Evolutionary conservation across 2,888 invertebrate genomes (phyloP).

Genomic region (Agrotis ipsilon): DNA sequence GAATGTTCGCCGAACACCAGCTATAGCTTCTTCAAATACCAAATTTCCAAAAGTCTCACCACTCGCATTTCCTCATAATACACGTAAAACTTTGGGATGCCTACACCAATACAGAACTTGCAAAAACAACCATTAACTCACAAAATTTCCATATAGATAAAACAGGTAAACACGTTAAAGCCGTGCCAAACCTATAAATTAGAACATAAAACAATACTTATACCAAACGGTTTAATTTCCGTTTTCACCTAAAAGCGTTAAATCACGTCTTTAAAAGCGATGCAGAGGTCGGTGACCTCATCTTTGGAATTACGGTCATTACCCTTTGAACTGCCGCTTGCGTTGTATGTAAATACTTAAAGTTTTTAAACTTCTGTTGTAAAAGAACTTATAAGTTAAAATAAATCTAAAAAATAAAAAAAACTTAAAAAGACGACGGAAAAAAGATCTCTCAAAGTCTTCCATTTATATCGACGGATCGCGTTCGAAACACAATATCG

Average conservation of each 20-base stretch:
- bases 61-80: too few relatives aligned
- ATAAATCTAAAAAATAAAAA: too few relatives aligned
- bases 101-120: background rate
- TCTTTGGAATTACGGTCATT: conserved; percentile 1
- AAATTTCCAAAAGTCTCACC: too few relatives aligned
- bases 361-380: background rate
- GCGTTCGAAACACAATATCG: too few relatives aligned
- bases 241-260: conserved; percentile 35
- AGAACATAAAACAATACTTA: conserved; percentile 45
- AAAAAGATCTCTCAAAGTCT: too few relatives aligned
- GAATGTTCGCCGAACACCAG: too few relatives aligned
- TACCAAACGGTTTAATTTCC: conserved; percentile 48
- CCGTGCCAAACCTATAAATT: conserved; percentile 27
- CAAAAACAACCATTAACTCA: conserved; percentile 11
- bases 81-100: background rate
- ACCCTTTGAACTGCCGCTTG: background rate
- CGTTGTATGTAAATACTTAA: background rate
- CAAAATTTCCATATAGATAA: conserved; percentile 19
- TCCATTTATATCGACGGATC: too few relatives aligned
- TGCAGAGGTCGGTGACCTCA: conserved; percentile 11
- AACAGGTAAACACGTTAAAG: conserved; percentile 24
- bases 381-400: too few relatives aligned
- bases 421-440: too few relatives aligned
- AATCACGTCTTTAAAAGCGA: conserved; percentile 33
- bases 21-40: too few relatives aligned